Base-by-base conservation (phyloP, 92 coral and sea anemone genomes). In the Desmophyllum pertusum region DNA sequence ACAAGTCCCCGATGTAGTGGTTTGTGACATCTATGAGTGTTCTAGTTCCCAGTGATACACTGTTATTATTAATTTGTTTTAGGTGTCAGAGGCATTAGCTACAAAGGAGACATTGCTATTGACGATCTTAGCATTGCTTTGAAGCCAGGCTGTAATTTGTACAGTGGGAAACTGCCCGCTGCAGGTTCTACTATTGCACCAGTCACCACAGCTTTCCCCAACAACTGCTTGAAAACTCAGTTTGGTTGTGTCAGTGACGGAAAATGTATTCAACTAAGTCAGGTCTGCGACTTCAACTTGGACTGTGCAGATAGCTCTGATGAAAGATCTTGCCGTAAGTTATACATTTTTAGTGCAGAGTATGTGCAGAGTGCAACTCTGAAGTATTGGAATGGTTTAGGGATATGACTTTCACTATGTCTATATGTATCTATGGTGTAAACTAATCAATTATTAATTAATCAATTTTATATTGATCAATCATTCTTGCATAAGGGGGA, bases 271-370 rank as follows among this genome's bases (percentile, higher is more conserved):
- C 45, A 87, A 17, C 69, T 45, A 10, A 80, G 65, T 17, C 83
- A 91, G 42, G 91, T 92, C 62, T 97, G 99, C 75, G 98, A 97
- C 92, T 97, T 97, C 78, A 97, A 89, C 81, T 21, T 80, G 46
- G 98, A 97, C 52, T 97, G 99, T 75, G 81, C 64, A 4, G 99
- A 97, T 87, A 86, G 93, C 78, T 97, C 99, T 0, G 99, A 97
- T 72, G 99, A 97, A 83, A 85, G 98, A 76, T 79, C 89, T 30
- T 97, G 99, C 39, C 93, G 99, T 97, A 91, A 97, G 99, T 97
- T 19, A 51, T 31, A 42, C n/a, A n/a, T n/a, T n/a, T n/a, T n/a
- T n/a, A n/a, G n/a, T n/a, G n/a, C n/a, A n/a, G n/a, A n/a, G n/a
- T n/a, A n/a, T n/a, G n/a, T n/a, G n/a, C n/a, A n/a, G n/a, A n/a